A percentile compares a stretch with the other conserved stretches of the same genome.
Conservation (phyloP, 2,113 vertebrate genomes). For the Zosterops pallidus region DNA sequence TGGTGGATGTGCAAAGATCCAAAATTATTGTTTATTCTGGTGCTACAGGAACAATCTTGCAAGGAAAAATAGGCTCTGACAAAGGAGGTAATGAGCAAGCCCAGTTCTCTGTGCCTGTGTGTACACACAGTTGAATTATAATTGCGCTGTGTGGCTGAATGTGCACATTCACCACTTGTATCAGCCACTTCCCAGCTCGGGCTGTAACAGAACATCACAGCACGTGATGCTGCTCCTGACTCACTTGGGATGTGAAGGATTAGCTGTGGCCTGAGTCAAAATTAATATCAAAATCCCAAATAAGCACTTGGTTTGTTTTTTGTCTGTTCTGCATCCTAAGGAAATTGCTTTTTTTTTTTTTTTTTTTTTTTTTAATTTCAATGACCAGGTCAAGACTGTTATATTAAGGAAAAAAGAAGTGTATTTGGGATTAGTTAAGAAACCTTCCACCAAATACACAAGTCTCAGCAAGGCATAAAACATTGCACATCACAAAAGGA, state of each 20-base stretch:
- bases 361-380: not conserved
- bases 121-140: not conserved
- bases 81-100: not conserved
- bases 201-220: not conserved
- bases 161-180: not conserved
- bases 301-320: not conserved
- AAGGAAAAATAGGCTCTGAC: not conserved
- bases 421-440: not conserved
- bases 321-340: not conserved
- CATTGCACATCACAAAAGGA: not conserved
- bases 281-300: not conserved
- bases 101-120: not conserved
- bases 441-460: not conserved
- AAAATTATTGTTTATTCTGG: slow-evolving; percentile 36
- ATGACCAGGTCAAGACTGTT: not conserved
- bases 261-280: not conserved
- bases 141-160: not conserved
- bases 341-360: not conserved
- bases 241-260: not conserved
- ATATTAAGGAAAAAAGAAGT: not conserved
- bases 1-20: not conserved
- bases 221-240: not conserved
- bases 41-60: not conserved
- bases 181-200: not conserved
- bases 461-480: not conserved